phyloP scores from a whole-genome alignment of 2,797 vertebrate genomes.

The Acrossocheilus fasciatus region DNA sequence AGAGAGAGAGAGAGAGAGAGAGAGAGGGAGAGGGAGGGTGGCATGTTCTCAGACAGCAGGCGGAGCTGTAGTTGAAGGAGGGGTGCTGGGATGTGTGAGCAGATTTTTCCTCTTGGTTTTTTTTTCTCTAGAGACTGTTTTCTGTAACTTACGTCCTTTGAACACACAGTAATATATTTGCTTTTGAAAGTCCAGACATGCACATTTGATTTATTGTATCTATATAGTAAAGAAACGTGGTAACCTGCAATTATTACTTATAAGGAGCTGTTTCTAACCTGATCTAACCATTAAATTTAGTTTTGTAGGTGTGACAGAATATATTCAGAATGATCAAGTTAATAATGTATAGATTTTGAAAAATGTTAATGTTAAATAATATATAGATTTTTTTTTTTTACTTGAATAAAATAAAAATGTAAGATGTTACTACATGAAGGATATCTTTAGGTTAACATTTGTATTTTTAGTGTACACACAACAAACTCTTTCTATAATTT shows the following conservation, averaged over 20 bases:
- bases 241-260: not conserved
- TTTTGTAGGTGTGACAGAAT: not conserved
- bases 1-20: not conserved
- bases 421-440: too few species aligned
- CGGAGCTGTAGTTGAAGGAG: slow-evolving; percentile 13
- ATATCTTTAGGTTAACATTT: too few species aligned
- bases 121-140: slow-evolving; percentile 20
- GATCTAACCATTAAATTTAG: not conserved
- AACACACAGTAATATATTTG: not conserved
- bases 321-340: not conserved
- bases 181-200: slow-evolving; percentile 1
- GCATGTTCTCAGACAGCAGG: slow-evolving; percentile 27
- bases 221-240: not conserved
- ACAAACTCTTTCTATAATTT: not conserved
- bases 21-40: not conserved
- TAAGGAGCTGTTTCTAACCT: not conserved
- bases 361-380: not conserved
- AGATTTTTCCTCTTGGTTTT: slow-evolving; percentile 44
- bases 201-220: not conserved
- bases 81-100: slow-evolving; percentile 11
- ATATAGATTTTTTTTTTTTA: too few species aligned
- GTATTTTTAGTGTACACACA: not conserved
- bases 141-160: slow-evolving; percentile 9
- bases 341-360: not conserved
- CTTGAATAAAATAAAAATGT: too few species aligned